Conservation (phyloP, 2,113 vertebrate species). For the Megaceryle torquata region DNA sequence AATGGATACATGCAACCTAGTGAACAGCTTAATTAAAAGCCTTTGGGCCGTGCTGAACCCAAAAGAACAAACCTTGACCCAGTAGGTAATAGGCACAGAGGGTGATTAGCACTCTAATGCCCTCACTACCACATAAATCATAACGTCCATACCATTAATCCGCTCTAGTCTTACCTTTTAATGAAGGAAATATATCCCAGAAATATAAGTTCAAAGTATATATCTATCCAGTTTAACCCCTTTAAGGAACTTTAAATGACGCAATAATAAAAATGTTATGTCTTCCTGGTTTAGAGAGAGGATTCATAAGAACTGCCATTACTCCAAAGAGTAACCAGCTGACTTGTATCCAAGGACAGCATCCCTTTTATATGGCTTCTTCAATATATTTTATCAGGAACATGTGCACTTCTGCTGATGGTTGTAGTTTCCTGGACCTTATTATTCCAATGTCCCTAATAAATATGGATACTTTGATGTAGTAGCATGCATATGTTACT, state of each 20-base stretch:
- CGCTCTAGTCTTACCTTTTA: not conserved
- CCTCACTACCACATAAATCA: not conserved
- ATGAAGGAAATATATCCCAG: not conserved
- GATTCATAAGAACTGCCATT: not conserved
- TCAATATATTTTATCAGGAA: not conserved
- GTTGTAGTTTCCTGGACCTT: conserved; percentile 26
- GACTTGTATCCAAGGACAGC: not conserved
- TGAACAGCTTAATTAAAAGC: not conserved
- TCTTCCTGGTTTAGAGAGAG: not conserved
- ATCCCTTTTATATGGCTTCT: not conserved
- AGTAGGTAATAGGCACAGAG: not conserved
- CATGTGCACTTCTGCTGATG: conserved; percentile 33
- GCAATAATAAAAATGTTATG: accelerated
- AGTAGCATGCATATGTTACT: not conserved
- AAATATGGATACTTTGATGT: conserved; percentile 44
- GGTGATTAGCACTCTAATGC: not conserved
- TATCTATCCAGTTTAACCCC: not conserved
- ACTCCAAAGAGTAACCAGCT: not conserved
- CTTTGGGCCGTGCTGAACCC: not conserved
- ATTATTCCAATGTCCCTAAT: conserved; percentile 9
- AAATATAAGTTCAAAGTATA: not conserved
- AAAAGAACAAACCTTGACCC: not conserved
- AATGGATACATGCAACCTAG: not conserved
- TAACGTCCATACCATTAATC: not conserved
- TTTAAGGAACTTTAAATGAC: not conserved